phyloP scores from a whole-genome alignment of 1,140 invertebrate genomes.

The Heliconius nattereri region DNA sequence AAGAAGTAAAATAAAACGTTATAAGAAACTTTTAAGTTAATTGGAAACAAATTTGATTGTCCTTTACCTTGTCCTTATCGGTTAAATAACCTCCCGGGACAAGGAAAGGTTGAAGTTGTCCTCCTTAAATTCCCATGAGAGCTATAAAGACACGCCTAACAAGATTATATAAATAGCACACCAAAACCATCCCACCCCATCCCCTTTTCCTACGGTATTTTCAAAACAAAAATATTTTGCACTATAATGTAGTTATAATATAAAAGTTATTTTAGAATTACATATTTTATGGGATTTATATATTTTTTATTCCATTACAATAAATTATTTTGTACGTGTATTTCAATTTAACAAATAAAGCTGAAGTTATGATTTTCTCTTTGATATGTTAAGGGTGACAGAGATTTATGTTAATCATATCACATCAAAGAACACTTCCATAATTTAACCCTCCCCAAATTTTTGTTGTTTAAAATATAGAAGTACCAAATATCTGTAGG shows the following conservation, averaged over 20 bases:
- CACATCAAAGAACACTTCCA: not conserved
- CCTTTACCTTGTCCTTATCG: not conserved
- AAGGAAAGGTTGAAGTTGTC: not conserved
- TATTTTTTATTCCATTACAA: not conserved
- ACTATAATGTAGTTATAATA: too few species aligned
- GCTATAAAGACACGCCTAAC: not conserved
- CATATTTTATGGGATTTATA: too few species aligned
- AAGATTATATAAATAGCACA: not conserved
- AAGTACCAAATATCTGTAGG: too few species aligned
- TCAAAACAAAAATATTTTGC: too few species aligned
- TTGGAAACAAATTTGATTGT: not conserved
- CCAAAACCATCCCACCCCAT: too few species aligned
- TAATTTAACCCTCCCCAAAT: not conserved
- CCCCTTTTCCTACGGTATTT: too few species aligned
- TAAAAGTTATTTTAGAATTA: too few species aligned
- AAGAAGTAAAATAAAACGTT: not conserved
- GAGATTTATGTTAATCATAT: not conserved
- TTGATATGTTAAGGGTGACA: not conserved
- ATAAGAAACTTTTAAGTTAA: not conserved
- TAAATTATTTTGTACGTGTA: not conserved
- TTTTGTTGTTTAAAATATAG: not conserved
- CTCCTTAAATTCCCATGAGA: not conserved
- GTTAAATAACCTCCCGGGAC: not conserved
- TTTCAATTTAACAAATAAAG: not conserved
- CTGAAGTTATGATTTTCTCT: not conserved